Base-by-base conservation (phyloP, 2,113 vertebrate species). In the Strix aluco region DNA sequence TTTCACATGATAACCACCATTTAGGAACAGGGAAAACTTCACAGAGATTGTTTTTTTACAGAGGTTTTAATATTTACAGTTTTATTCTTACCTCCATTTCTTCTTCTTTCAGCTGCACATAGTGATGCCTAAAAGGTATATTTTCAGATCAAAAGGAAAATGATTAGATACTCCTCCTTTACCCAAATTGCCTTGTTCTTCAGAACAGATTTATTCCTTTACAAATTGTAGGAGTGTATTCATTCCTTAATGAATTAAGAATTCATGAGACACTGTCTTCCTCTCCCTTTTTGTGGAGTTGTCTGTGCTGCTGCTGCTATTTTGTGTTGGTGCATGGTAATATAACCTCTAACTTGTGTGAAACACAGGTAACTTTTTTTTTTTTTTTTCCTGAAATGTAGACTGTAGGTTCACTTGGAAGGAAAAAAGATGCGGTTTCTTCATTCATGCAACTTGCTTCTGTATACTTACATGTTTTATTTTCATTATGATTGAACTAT, bases 131-230 rank as follows among this genome's bases (percentile, higher is more conserved):
- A 72, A 97, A 71, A 81, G 46, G 40, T 12, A 7, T 49, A 29
- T 91, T 95, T 92, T 95, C 80, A 92, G 79, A 86, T 86, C 67
- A 94, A 88, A 96, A 81, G 51, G 46, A 88, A 92, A 95, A 66
- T 36, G 2, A 72, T 81, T 63, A 79, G 61, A 46, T 88, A 57
- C 23, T 90, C 32, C 57, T 55, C 12, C 51, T 79, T 94, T 75
- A 17, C 36, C 10, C 22, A 58, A 34, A 55, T n/a, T 65, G 32
- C 15, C 30, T 70, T 95, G 71, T 73, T 95, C 44, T 91, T 90
- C 40, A 40, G 59, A 92, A 72, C 4, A 75, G 16, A 73, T 80
- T 70, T 93, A 77, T 85, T 90, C 55, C 40, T 83, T 84, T 66
- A 83, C 32, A 95, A 71, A 90, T 47, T 90, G 59, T 86, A 78